phyloP scores from a whole-genome alignment of 1,140 invertebrate genomes.

The Papilio polyxenes region DNA sequence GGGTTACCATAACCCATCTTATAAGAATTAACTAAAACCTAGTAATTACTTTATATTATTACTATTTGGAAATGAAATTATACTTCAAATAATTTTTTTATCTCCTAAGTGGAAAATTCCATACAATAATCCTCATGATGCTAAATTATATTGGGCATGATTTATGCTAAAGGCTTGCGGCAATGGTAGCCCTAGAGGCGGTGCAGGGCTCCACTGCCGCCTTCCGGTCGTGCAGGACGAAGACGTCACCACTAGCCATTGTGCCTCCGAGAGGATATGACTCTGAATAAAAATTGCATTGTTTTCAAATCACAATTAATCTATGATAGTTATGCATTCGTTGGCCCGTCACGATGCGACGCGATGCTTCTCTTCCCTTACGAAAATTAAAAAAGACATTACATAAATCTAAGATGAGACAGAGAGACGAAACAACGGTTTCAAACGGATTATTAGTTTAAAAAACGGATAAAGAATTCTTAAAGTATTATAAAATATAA shows the following conservation, averaged over 20 bases:
- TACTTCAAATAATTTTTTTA: background rate
- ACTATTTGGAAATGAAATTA: background rate
- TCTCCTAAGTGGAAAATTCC: background rate
- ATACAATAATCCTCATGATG: background rate
- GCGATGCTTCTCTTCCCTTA: background rate
- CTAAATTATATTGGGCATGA: background rate
- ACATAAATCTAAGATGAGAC: background rate
- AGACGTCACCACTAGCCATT: constrained; percentile 57
- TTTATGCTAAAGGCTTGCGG: background rate
- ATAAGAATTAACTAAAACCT: background rate
- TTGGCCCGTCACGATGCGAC: constrained; percentile 14
- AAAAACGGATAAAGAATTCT: no score
- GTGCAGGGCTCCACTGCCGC: constrained; percentile 58
- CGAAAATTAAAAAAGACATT: background rate
- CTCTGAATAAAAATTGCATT: constrained; percentile 62
- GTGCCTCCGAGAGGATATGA: constrained; percentile 57
- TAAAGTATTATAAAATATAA: no score
- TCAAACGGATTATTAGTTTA: no score
- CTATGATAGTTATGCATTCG: constrained; percentile 48
- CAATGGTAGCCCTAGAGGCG: constrained; percentile 4
- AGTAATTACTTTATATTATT: background rate
- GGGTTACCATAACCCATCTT: constrained; percentile 12
- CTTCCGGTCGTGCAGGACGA: constrained; percentile 72
- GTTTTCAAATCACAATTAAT: constrained; percentile 58
- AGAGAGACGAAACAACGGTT: background rate